A percentile compares a stretch with the other conserved stretches of the same genome.
Conservation (phyloP, 2,797 vertebrate genomes). For the Melopsittacus undulatus region DNA sequence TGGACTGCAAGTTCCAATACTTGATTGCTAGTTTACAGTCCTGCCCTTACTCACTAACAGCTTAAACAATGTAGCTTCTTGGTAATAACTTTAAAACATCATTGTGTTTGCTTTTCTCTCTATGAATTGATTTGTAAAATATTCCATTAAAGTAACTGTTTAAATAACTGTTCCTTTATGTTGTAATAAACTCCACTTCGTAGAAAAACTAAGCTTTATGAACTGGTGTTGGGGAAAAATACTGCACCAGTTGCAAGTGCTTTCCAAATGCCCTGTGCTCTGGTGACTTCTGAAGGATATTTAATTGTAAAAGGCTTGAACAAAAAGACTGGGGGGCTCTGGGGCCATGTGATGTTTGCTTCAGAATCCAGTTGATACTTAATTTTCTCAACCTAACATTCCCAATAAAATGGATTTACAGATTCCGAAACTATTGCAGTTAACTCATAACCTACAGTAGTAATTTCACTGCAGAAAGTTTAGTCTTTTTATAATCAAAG, state of each 20-base stretch:
- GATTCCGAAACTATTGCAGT: neutral
- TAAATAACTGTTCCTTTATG: slow-evolving; percentile 32
- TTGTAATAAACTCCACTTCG: slow-evolving; percentile 76
- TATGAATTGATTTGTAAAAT: slow-evolving; percentile 74
- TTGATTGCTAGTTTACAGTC: slow-evolving; percentile 68
- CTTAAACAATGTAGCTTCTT: slow-evolving; percentile 66
- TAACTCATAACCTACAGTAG: neutral
- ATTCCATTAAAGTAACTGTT: slow-evolving; percentile 28
- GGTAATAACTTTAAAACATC: slow-evolving; percentile 51
- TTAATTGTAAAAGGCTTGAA: neutral
- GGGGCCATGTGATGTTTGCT: neutral
- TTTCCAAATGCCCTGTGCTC: neutral
- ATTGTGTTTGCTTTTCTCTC: slow-evolving; percentile 55
- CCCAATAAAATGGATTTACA: neutral
- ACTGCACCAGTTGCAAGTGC: neutral
- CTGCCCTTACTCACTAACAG: slow-evolving; percentile 58
- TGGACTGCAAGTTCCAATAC: slow-evolving; percentile 60
- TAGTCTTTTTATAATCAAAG: neutral
- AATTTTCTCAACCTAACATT: neutral
- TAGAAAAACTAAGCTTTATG: slow-evolving; percentile 49
- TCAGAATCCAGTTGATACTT: neutral
- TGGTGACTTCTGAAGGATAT: neutral
- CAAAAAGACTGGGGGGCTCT: neutral
- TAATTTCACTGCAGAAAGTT: neutral
- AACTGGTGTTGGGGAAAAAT: neutral